Percentiles rank a stretch among this genome's conserved stretches.
phyloP scores from a whole-genome alignment of 2,888 invertebrate genomes.

The Agrochola lota region DNA sequence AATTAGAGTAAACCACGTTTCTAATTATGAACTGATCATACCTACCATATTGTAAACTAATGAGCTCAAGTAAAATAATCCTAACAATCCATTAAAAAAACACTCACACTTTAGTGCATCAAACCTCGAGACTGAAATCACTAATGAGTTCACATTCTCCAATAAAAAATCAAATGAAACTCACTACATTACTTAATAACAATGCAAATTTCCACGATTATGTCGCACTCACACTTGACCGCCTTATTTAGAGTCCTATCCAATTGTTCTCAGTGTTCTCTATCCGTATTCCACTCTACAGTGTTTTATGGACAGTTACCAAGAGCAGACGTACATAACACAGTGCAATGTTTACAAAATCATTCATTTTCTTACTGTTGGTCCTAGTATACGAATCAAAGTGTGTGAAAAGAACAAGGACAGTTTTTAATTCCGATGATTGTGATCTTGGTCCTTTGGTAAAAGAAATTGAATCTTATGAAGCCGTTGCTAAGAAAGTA shows the following conservation, averaged over 20 bases:
- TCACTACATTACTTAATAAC: constrained; percentile 17
- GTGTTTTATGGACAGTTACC: constrained; percentile 36
- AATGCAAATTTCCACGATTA: constrained; percentile 17
- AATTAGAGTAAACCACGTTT: background rate
- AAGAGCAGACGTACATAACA: constrained; percentile 34
- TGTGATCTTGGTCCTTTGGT: constrained; percentile 76
- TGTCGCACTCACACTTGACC: constrained; percentile 23
- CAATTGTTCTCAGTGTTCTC: constrained; percentile 31
- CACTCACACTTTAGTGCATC: too few relatives aligned
- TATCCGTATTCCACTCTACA: constrained; percentile 15
- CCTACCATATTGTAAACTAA: background rate
- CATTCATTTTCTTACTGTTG: background rate
- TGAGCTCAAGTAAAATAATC: background rate
- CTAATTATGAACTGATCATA: background rate
- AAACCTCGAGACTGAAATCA: constrained; percentile 8
- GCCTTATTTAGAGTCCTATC: constrained; percentile 12
- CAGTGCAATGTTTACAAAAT: constrained; percentile 40
- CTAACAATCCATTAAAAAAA: background rate
- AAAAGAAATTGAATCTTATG: constrained; percentile 91
- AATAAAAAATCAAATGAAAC: constrained; percentile 8
- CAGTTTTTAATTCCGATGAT: constrained; percentile 51
- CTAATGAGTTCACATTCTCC: background rate
- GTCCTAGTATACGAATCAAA: constrained; percentile 40
- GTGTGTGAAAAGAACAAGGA: constrained; percentile 6
- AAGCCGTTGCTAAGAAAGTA: constrained; percentile 87